phyloP scores from a whole-genome alignment of 1,140 invertebrate species.

The Tetragnatha versicolor region DNA sequence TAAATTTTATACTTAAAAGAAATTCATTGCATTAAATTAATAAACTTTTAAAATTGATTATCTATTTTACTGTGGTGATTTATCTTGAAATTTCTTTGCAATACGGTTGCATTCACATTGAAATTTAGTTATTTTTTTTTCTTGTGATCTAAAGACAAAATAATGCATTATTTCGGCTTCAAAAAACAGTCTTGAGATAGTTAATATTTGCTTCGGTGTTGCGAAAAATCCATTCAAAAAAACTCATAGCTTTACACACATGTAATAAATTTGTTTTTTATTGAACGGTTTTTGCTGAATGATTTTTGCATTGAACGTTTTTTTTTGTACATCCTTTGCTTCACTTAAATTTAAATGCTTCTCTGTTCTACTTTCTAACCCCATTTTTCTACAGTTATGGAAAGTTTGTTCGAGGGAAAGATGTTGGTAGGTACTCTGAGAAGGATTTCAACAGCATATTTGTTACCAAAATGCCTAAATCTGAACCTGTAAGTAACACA shows the following conservation, averaged over 20 bases:
- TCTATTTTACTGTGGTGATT: too few species aligned
- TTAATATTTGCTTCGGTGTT: background rate
- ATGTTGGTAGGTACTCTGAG: background rate
- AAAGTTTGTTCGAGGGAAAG: constrained; percentile 20
- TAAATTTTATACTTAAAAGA: too few species aligned
- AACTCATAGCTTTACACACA: too few species aligned
- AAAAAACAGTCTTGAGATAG: background rate
- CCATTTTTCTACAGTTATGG: constrained; percentile 8
- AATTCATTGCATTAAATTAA: too few species aligned
- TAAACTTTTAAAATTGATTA: too few species aligned
- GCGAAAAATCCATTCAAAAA: background rate
- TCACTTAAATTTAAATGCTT: background rate
- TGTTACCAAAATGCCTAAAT: background rate
- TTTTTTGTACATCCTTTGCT: background rate
- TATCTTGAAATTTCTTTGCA: too few species aligned
- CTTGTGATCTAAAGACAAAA: background rate
- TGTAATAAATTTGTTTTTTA: too few species aligned
- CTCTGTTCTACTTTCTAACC: background rate
- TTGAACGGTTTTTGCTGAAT: background rate
- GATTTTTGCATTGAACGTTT: background rate
- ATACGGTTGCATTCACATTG: background rate
- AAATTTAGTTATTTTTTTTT: background rate
- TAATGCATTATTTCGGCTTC: background rate
- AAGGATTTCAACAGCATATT: constrained; percentile 27
- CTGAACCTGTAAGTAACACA: background rate